Conservation (phyloP, 2,113 vertebrate species). For the Myiopsitta monachus region DNA sequence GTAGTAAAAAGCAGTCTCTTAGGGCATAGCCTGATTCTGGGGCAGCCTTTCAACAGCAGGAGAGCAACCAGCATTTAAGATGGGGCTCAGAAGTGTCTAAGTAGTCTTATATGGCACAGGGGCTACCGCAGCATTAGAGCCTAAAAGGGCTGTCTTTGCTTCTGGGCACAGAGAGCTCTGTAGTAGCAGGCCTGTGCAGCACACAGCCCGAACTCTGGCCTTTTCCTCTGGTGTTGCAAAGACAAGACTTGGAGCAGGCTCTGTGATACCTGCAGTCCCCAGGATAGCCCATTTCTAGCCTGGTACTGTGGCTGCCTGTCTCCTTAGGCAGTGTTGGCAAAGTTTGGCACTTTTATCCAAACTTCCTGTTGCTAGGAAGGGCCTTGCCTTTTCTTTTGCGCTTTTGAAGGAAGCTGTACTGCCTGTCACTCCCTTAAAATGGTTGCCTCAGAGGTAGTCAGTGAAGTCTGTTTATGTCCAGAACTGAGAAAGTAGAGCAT, state of each 20-base stretch:
- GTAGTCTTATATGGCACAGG: neutral
- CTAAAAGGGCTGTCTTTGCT: neutral
- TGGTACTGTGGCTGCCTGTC: neutral
- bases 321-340: neutral
- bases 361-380: neutral
- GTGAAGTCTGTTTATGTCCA: neutral
- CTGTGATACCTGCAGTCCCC: neutral
- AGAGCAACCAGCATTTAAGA: neutral
- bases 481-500: neutral
- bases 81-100: neutral
- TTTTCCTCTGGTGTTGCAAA: neutral
- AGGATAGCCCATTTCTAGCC: neutral
- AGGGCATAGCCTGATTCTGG: neutral
- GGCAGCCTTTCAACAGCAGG: neutral
- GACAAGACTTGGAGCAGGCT: neutral
- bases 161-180: neutral
- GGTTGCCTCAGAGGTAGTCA: neutral
- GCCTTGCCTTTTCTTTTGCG: neutral
- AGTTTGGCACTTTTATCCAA: neutral
- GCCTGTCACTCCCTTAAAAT: neutral
- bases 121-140: neutral
- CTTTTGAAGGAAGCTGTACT: neutral
- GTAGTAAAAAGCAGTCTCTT: neutral
- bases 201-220: neutral
- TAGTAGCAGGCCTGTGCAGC: neutral